Percentiles rank a stretch among this genome's conserved stretches.
Evolutionary conservation across 2,888 invertebrate genomes (phyloP).

Genomic region (Parthenolecanium corni): DNA sequence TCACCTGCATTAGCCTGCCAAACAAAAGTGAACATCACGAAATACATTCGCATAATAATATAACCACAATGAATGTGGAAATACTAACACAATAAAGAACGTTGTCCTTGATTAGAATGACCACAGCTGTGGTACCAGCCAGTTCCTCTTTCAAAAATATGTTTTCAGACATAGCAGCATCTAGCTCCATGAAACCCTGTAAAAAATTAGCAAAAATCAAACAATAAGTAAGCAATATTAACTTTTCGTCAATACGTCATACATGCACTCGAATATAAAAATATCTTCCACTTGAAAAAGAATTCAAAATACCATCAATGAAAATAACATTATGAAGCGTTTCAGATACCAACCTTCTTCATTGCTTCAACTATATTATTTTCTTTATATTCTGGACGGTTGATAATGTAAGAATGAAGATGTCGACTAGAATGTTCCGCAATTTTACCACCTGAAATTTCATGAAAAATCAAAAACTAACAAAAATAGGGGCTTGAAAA

Average conservation of each 20-base stretch:
- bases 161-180: slow-evolving; percentile 84
- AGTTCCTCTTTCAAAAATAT: slow-evolving; percentile 79
- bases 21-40: not conserved
- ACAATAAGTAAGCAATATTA: not conserved
- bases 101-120: slow-evolving; percentile 70
- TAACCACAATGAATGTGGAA: too few species aligned
- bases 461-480: not conserved
- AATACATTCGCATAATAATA: too few species aligned
- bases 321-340: not conserved
- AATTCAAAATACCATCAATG: too few species aligned
- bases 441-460: slow-evolving; percentile 60
- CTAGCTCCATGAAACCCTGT: slow-evolving; percentile 79
- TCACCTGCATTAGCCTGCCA: slow-evolving; percentile 86
- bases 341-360: slow-evolving; percentile 50
- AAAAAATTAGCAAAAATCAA: slow-evolving; percentile 27
- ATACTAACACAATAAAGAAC: slow-evolving; percentile 68
- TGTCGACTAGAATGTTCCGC: slow-evolving; percentile 92
- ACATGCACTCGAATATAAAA: not conserved
- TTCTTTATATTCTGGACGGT: slow-evolving; percentile 67
- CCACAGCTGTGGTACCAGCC: slow-evolving; percentile 89
- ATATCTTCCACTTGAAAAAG: not conserved
- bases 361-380: slow-evolving; percentile 77
- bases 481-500: not conserved
- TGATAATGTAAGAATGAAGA: slow-evolving; percentile 81
- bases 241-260: not conserved